Percentiles rank a stretch among this genome's conserved stretches.
Evolutionary conservation across 1,140 invertebrate genomes (phyloP).

Genomic region (Lethrus apterus): DNA sequence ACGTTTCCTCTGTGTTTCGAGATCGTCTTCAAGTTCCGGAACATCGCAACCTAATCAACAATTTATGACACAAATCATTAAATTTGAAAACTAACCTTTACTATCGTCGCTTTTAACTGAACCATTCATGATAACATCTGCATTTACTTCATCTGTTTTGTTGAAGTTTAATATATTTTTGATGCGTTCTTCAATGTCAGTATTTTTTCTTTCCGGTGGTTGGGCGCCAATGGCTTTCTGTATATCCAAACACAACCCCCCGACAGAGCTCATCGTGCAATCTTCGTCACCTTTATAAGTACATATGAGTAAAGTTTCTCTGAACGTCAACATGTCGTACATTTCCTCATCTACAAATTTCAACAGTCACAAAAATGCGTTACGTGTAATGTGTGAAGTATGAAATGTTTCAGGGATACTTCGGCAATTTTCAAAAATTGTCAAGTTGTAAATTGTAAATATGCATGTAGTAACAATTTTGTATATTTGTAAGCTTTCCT

Average conservation of each 20-base stretch:
- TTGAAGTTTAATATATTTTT: no score
- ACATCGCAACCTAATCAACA: not conserved
- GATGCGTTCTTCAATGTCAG: conserved; percentile 7
- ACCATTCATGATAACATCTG: no score
- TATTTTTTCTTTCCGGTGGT: conserved; percentile 10
- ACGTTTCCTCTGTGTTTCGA: conserved; percentile 11
- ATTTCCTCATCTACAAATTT: conserved; percentile 39
- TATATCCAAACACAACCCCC: conserved; percentile 31
- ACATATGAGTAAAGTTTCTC: conserved; percentile 27
- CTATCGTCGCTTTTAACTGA: no score
- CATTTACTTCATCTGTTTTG: no score
- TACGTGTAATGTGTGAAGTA: not conserved
- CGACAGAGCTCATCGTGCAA: conserved; percentile 23
- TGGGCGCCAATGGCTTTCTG: conserved; percentile 22
- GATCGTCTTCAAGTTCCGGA: conserved; percentile 18
- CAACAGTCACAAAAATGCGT: conserved; percentile 8
- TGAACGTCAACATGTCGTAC: conserved; percentile 32
- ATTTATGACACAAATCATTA: no score
- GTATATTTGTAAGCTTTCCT: no score
- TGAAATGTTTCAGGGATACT: no score
- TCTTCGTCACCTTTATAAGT: not conserved
- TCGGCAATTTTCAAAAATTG: no score
- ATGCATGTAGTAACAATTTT: not conserved
- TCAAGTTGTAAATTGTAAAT: not conserved
- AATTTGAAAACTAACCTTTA: no score